Percentiles rank a stretch among this genome's conserved stretches.
phyloP scores from a whole-genome alignment of 1,140 invertebrate genomes.

The Plectrocnemia conspersa region DNA sequence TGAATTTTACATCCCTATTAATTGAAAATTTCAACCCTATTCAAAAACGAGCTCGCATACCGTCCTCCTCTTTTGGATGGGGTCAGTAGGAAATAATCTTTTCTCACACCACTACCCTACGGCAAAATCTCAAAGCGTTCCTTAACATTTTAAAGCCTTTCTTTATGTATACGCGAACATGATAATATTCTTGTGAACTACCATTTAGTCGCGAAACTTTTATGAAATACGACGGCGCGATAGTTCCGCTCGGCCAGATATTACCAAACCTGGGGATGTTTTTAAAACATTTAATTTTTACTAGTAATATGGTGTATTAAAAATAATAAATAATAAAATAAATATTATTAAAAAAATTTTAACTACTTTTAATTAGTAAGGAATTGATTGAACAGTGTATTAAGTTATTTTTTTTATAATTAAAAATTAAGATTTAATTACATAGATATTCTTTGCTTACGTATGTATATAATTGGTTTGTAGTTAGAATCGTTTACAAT shows the following conservation, averaged over 20 bases:
- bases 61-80: too few species aligned
- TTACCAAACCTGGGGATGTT: slow-evolving; percentile 16
- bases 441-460: neutral
- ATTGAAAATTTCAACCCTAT: too few species aligned
- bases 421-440: neutral
- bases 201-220: slow-evolving; percentile 32
- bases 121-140: slow-evolving; percentile 5
- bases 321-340: neutral
- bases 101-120: neutral
- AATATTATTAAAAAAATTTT: neutral
- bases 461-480: too few species aligned
- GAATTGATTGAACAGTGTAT: neutral
- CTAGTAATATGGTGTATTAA: neutral
- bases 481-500: too few species aligned
- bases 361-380: slow-evolving; percentile 3
- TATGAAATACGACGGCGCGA: slow-evolving; percentile 31
- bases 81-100: too few species aligned
- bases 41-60: too few species aligned
- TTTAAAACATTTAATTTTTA: neutral
- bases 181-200: slow-evolving; percentile 35
- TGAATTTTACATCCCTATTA: too few species aligned
- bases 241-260: slow-evolving; percentile 30
- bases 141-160: slow-evolving; percentile 30
- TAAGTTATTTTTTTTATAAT: neutral
- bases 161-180: slow-evolving; percentile 32